Conservation (phyloP, 2,797 vertebrate genomes). For the Paedocypris micromegethes region DNA sequence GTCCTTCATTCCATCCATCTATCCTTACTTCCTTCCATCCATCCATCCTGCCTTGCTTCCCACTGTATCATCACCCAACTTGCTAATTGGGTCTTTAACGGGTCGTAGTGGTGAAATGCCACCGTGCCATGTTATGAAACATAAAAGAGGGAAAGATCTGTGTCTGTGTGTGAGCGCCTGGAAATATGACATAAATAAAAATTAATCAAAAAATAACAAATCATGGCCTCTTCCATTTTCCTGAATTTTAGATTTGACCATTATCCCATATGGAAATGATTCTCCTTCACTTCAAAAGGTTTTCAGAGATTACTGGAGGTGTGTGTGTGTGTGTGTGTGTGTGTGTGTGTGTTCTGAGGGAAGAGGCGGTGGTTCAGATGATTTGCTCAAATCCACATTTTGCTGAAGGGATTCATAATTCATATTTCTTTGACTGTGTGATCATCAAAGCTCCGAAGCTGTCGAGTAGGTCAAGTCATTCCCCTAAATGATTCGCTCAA, state of each 20-base stretch:
- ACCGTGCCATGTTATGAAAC: not conserved
- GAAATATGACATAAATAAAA: constrained; percentile 12
- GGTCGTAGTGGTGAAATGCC: too few species aligned
- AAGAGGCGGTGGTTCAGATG: not conserved
- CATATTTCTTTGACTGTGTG: constrained; percentile 7
- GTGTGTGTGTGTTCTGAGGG: not conserved
- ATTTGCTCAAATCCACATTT: constrained; percentile 17
- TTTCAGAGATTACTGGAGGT: not conserved
- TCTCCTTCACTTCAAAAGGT: constrained; percentile 7
- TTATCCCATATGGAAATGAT: constrained; percentile 31
- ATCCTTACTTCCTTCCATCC: too few species aligned
- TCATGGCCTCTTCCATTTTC: constrained; percentile 4
- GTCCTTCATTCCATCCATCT: too few species aligned
- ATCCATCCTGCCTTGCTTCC: too few species aligned
- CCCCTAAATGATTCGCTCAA: not conserved
- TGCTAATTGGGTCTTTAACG: too few species aligned
- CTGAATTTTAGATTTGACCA: constrained; percentile 20
- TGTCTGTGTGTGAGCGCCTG: not conserved
- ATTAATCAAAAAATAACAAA: constrained; percentile 19
- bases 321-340: not conserved
- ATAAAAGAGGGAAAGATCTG: not conserved
- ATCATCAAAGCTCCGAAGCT: constrained; percentile 25
- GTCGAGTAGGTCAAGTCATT: constrained; percentile 2
- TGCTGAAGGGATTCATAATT: constrained; percentile 25
- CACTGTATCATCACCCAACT: too few species aligned